Percentiles rank a stretch among this genome's conserved stretches.
phyloP scores from a whole-genome alignment of 2,888 invertebrate species.

The Eupithecia dodoneata region DNA sequence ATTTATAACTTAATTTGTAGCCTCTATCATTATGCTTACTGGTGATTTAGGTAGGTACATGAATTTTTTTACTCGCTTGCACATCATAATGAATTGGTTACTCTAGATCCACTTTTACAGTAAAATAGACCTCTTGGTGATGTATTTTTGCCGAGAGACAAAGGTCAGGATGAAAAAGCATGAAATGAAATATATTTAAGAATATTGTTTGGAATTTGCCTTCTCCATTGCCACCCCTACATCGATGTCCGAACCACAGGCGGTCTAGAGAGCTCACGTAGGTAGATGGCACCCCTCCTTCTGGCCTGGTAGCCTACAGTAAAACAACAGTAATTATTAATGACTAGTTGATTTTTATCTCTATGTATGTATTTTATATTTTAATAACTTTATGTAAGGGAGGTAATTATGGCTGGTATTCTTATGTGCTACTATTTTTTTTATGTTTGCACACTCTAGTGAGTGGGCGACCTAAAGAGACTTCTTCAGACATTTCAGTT shows the following conservation, averaged over 20 bases:
- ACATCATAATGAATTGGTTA: background rate
- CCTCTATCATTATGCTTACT: background rate
- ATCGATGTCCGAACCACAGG: slow-evolving; percentile 43
- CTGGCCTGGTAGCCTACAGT: slow-evolving; percentile 44
- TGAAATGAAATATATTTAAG: background rate
- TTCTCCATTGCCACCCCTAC: slow-evolving; percentile 41
- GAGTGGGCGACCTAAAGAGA: background rate
- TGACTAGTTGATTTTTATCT: slow-evolving; percentile 46
- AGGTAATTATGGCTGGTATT: background rate
- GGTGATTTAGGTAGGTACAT: background rate
- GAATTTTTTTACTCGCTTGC: background rate
- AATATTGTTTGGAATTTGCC: slow-evolving; percentile 27
- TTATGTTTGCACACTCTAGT: background rate
- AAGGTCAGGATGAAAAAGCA: background rate
- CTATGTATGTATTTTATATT: background rate
- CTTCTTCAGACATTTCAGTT: background rate
- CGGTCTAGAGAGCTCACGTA: slow-evolving; percentile 47
- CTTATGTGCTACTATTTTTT: background rate
- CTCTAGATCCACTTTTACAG: background rate
- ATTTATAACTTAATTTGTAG: background rate
- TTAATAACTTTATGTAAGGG: background rate
- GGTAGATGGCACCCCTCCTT: slow-evolving; percentile 18
- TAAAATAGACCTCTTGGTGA: background rate
- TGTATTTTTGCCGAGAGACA: background rate
- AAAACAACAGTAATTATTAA: slow-evolving; percentile 57